Evolutionary conservation across 2,888 invertebrate species (phyloP).

Genomic region (Leptinotarsa tumamoca): DNA sequence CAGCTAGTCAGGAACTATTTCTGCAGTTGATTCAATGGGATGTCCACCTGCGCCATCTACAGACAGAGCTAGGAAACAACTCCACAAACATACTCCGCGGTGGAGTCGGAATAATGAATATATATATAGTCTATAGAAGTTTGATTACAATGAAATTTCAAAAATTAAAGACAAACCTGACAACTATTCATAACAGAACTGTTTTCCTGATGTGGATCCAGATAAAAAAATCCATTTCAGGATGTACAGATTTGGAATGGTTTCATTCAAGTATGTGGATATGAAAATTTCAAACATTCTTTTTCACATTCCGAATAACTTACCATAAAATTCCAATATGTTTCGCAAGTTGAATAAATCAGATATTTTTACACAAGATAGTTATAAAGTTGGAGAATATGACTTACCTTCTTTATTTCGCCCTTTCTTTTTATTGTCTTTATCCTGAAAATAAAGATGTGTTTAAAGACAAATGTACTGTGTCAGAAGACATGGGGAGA

Average conservation of each 20-base stretch:
- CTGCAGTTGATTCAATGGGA: no score
- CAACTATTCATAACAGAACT: not conserved
- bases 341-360: slow-evolving; percentile 58
- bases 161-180: not conserved
- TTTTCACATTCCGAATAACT: slow-evolving; percentile 51
- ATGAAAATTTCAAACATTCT: slow-evolving; percentile 36
- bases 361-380: slow-evolving; percentile 54
- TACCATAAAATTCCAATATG: slow-evolving; percentile 60
- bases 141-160: not conserved
- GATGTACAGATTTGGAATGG: slow-evolving; percentile 47
- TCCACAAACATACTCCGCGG: no score
- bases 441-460: slow-evolving; percentile 74
- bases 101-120: no score
- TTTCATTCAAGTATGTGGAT: slow-evolving; percentile 36
- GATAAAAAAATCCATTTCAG: slow-evolving; percentile 18
- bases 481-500: slow-evolving; percentile 17
- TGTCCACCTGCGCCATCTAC: no score
- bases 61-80: no score
- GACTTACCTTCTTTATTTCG: slow-evolving; percentile 90
- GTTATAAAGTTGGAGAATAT: slow-evolving; percentile 45
- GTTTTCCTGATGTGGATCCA: not conserved
- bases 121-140: not conserved
- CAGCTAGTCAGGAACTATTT: no score
- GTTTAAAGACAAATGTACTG: slow-evolving; percentile 32
- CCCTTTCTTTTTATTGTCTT: slow-evolving; percentile 87